Conservation (phyloP, 2,797 vertebrate genomes). For the Aldrovandia affinis region DNA sequence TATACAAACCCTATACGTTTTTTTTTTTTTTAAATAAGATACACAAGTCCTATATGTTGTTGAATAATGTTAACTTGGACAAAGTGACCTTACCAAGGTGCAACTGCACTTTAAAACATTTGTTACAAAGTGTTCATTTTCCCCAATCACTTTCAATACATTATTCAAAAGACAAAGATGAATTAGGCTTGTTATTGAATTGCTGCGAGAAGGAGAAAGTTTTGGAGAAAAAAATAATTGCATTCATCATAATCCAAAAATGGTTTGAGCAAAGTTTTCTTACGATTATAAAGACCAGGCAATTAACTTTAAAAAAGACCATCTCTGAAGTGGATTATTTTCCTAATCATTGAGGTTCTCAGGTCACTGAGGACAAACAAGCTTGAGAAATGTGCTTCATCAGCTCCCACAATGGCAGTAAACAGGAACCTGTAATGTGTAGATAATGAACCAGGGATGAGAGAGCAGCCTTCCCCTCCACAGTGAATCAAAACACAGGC, state of each 20-base stretch:
- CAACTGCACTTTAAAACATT: conserved; percentile 19
- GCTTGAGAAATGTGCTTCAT: background rate
- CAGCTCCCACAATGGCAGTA: conserved; percentile 36
- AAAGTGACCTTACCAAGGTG: background rate
- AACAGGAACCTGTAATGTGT: conserved; percentile 43
- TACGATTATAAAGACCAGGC: background rate
- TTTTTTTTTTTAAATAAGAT: too few relatives aligned
- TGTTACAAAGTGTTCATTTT: conserved; percentile 28
- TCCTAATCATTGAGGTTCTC: background rate
- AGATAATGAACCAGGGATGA: conserved; percentile 37
- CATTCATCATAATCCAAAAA: background rate
- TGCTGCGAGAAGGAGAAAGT: background rate
- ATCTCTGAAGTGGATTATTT: background rate
- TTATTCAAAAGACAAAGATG: conserved; percentile 27
- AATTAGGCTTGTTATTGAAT: conserved; percentile 2
- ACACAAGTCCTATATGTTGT: background rate
- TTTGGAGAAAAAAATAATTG: conserved; percentile 11
- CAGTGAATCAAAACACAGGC: background rate
- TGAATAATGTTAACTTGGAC: background rate
- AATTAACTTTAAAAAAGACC: background rate
- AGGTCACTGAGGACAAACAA: background rate
- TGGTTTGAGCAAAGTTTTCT: background rate
- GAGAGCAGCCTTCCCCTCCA: background rate
- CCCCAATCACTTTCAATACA: conserved; percentile 21
- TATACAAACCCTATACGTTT: too few relatives aligned